These are phyloP conservation scores for Tapirus indicus DNA, from an alignment of 2,797 vertebrate species.

Conservation along the genomic window DNA sequence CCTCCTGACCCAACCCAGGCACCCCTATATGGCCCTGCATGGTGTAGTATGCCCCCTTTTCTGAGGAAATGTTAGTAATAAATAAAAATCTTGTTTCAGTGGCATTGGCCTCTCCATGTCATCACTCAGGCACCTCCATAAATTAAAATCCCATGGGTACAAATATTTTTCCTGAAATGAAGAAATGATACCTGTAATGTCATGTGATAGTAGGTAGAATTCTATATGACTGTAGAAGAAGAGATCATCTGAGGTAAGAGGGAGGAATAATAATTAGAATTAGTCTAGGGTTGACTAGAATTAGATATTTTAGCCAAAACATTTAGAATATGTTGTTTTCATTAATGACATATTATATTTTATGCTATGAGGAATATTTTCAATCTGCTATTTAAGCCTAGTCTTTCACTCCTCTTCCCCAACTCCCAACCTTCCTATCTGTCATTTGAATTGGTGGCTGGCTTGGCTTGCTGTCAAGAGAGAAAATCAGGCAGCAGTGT, in stretches of 20 bases:
- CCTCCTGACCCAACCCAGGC: background rate
- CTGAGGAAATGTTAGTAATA: background rate
- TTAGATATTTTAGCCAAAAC: background rate
- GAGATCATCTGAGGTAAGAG: background rate
- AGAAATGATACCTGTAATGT: background rate
- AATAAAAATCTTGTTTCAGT: background rate
- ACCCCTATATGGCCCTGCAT: background rate
- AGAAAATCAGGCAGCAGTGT: conserved; percentile 1
- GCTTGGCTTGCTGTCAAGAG: background rate
- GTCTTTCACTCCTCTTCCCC: background rate
- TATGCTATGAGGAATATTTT: conserved; percentile 12
- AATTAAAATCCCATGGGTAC: background rate
- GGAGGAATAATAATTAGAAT: background rate
- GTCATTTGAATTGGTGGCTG: background rate
- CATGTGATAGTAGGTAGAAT: background rate
- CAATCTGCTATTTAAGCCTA: background rate
- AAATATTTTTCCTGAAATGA: background rate
- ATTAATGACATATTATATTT: background rate
- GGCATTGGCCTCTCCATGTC: background rate
- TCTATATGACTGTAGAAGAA: background rate
- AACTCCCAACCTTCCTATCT: background rate
- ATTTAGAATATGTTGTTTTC: background rate
- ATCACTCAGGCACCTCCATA: background rate
- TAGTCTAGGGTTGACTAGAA: background rate
- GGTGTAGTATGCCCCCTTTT: background rate